Conservation (phyloP, 2,888 invertebrate species). For the Habroteleia sp. region DNA sequence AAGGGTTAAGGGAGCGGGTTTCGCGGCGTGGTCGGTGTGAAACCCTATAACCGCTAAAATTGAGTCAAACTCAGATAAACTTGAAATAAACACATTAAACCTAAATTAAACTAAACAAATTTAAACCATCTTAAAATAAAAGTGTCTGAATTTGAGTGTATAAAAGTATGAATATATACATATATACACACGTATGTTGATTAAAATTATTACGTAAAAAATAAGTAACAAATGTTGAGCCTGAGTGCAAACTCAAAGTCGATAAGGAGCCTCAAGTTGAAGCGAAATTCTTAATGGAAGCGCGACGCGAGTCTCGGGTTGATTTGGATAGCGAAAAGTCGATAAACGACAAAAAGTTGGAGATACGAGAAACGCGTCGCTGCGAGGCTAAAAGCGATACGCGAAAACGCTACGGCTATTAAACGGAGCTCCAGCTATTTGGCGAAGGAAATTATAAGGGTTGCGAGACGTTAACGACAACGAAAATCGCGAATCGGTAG, state of each 20-base stretch:
- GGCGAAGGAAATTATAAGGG: constrained; percentile 3
- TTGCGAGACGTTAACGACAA: constrained; percentile 40
- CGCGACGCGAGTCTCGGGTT: constrained; percentile 37
- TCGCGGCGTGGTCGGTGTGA: constrained; percentile 75
- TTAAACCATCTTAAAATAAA: no score
- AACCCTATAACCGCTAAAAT: constrained; percentile 78
- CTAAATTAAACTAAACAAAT: constrained; percentile 20
- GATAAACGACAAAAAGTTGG: neutral
- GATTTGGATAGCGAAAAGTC: neutral
- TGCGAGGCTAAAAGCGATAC: constrained; percentile 42
- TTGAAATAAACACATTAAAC: constrained; percentile 48
- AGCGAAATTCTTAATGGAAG: constrained; percentile 22
- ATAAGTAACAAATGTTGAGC: constrained; percentile 28
- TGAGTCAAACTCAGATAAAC: constrained; percentile 57
- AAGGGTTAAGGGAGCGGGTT: constrained; percentile 73
- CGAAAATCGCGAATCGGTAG: constrained; percentile 16
- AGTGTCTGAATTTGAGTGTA: no score
- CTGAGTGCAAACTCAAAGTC: constrained; percentile 62
- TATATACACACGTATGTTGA: no score
- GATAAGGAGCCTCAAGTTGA: constrained; percentile 55
- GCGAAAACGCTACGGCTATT: constrained; percentile 30
- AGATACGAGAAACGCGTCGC: constrained; percentile 31
- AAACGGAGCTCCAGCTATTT: constrained; percentile 57
- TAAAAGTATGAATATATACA: no score
- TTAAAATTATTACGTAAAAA: neutral